Evolutionary conservation across 2,888 invertebrate species (phyloP).

Genomic region (Iselma pallidipennis): DNA sequence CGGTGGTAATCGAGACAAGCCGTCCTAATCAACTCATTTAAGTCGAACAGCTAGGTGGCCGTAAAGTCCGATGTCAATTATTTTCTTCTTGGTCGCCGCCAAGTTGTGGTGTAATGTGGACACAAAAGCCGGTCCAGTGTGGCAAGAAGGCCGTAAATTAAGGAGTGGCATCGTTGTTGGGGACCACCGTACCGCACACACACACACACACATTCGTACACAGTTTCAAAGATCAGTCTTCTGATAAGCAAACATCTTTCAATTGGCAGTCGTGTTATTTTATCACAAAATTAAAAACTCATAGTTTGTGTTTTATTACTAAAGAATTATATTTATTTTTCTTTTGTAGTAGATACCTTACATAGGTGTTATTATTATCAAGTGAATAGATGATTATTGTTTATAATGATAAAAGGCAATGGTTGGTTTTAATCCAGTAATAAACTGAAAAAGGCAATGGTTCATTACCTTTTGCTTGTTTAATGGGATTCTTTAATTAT

Average conservation of each 20-base stretch:
- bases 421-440: slow-evolving; percentile 20
- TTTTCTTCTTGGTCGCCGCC: slow-evolving; percentile 32
- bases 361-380: too few species aligned
- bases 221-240: not conserved
- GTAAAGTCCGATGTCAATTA: slow-evolving; percentile 48
- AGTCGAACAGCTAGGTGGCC: slow-evolving; percentile 39
- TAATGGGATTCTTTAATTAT: not conserved
- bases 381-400: too few species aligned
- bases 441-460: not conserved
- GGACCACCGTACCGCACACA: slow-evolving; percentile 47
- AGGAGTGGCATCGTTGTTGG: slow-evolving; percentile 39
- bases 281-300: too few species aligned
- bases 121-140: slow-evolving; percentile 44
- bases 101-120: slow-evolving; percentile 32
- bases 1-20: slow-evolving; percentile 33
- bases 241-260: too few species aligned
- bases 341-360: too few species aligned
- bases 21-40: slow-evolving; percentile 33
- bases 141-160: slow-evolving; percentile 48
- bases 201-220: too few species aligned
- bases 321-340: too few species aligned
- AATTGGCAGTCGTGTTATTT: too few species aligned
- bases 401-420: slow-evolving; percentile 35
- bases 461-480: not conserved
- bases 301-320: too few species aligned